phyloP scores from a whole-genome alignment of 2,888 invertebrate species.

The Brachycybe producta region DNA sequence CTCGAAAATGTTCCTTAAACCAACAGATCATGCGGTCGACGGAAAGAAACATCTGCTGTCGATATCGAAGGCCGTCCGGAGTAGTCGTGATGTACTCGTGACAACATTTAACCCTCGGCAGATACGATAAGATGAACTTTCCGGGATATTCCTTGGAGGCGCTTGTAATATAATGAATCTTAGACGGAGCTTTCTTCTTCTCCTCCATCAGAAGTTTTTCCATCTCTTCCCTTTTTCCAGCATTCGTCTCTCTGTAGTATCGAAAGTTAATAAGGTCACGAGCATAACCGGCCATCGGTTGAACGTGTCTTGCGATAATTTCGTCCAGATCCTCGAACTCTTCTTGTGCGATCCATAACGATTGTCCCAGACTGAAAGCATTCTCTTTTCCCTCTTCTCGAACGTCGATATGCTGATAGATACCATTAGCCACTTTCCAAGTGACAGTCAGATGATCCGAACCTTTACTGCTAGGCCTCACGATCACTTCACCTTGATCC shows the following conservation, averaged over 20 bases:
- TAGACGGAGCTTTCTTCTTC: slow-evolving; percentile 69
- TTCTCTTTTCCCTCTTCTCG: slow-evolving; percentile 93
- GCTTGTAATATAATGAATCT: slow-evolving; percentile 77
- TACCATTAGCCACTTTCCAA: slow-evolving; percentile 92
- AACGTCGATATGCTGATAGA: slow-evolving; percentile 93
- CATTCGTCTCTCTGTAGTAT: slow-evolving; percentile 65
- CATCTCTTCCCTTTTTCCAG: slow-evolving; percentile 70
- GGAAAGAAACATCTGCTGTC: slow-evolving; percentile 75
- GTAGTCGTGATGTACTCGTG: slow-evolving; percentile 87
- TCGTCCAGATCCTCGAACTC: slow-evolving; percentile 99
- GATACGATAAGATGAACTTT: slow-evolving; percentile 84
- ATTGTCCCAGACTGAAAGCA: slow-evolving; percentile 80
- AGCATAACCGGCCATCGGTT: slow-evolving; percentile 89
- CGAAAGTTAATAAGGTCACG: slow-evolving; percentile 83
- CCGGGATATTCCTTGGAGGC: slow-evolving; percentile 73
- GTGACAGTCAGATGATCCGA: slow-evolving; percentile 92
- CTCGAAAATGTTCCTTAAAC: slow-evolving; percentile 97
- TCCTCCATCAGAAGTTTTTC: slow-evolving; percentile 79
- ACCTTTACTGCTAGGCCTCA: slow-evolving; percentile 94
- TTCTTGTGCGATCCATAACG: slow-evolving; percentile 61
- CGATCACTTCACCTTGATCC: slow-evolving; percentile 93
- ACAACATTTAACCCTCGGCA: slow-evolving; percentile 67
- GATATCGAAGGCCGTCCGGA: slow-evolving; percentile 83
- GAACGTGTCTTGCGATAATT: slow-evolving; percentile 91
- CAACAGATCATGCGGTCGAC: slow-evolving; percentile 70